Percentiles rank a stretch among this genome's conserved stretches.
phyloP scores from a whole-genome alignment of 2,797 vertebrate species.

The Enteromius mattozi region DNA sequence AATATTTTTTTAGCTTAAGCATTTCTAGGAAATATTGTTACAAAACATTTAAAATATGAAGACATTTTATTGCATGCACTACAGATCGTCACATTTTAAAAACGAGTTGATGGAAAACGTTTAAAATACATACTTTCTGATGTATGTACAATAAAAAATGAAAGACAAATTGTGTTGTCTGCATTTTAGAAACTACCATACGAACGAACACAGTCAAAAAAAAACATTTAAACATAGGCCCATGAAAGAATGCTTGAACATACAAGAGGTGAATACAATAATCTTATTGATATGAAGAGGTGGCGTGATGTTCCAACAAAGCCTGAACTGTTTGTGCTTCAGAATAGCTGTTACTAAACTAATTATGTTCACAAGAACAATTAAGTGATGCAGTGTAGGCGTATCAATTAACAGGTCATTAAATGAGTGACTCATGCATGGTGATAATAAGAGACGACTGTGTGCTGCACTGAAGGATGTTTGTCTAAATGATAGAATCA shows the following conservation, averaged over 20 bases:
- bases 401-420: slow-evolving; percentile 33
- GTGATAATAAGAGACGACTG: slow-evolving; percentile 13
- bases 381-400: slow-evolving; percentile 18
- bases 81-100: not conserved
- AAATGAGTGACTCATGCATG: slow-evolving; percentile 36
- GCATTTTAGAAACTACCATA: not conserved
- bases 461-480: not conserved
- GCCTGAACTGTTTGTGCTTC: slow-evolving; percentile 5
- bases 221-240: not conserved
- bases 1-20: not conserved
- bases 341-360: slow-evolving; percentile 18
- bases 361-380: slow-evolving; percentile 26
- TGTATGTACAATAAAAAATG: not conserved
- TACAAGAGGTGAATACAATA: not conserved
- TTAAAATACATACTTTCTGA: not conserved
- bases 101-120: not conserved
- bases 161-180: not conserved
- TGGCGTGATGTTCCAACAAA: not conserved
- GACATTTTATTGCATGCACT: not conserved
- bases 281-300: not conserved
- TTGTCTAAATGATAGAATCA: slow-evolving; percentile 1
- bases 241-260: not conserved
- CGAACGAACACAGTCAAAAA: not conserved
- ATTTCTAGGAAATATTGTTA: not conserved
- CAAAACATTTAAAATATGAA: not conserved